Evolutionary conservation across 1,140 invertebrate species (phyloP).

Genomic region (Linepithema humile): DNA sequence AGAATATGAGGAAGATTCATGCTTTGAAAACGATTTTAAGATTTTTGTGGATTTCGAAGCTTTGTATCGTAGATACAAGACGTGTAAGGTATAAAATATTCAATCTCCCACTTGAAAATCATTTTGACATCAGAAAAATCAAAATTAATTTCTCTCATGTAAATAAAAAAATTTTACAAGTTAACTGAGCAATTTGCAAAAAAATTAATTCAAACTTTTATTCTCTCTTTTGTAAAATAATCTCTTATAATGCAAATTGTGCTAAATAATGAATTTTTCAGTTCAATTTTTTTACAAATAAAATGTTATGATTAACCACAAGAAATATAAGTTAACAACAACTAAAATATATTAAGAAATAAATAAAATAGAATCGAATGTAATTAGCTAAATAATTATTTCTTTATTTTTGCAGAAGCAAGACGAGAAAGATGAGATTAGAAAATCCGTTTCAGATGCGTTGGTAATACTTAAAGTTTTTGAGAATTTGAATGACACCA

Average conservation of each 20-base stretch:
- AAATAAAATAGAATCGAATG: conserved; percentile 4
- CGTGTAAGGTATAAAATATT: conserved; percentile 62
- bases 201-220: no score
- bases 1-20: conserved; percentile 50
- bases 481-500: conserved; percentile 13
- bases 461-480: conserved; percentile 57
- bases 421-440: conserved; percentile 50
- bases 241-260: no score
- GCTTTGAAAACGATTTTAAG: conserved; percentile 2
- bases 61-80: conserved; percentile 66
- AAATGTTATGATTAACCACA: no score
- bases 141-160: background rate
- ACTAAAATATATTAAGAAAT: background rate
- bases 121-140: no score
- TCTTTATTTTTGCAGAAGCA: conserved; percentile 41
- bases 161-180: no score
- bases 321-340: no score
- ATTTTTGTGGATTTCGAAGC: conserved; percentile 59
- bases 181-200: no score
- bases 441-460: conserved; percentile 50
- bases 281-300: no score
- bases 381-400: background rate
- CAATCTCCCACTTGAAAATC: background rate
- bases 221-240: no score
- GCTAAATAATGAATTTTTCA: no score